These are phyloP conservation scores for Drosophila helvetica DNA, from an alignment of 2,888 invertebrate genomes.

Conservation along the genomic window DNA sequence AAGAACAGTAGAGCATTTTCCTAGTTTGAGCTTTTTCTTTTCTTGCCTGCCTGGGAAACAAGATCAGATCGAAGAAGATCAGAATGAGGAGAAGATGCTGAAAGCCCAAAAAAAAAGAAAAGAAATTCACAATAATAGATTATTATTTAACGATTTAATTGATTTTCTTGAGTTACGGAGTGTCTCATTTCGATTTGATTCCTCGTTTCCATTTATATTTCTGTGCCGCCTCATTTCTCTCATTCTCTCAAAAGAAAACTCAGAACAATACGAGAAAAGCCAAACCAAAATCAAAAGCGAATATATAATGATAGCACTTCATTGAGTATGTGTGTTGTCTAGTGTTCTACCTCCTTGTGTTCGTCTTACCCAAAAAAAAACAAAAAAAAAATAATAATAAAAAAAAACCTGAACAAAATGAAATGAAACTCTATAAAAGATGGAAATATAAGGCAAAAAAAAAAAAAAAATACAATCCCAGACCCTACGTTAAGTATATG, in stretches of 20 bases:
- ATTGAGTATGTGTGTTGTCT: slow-evolving; percentile 92
- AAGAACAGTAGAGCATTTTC: slow-evolving; percentile 42
- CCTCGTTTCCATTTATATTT: slow-evolving; percentile 47
- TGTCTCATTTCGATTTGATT: slow-evolving; percentile 16
- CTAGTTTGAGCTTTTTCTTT: slow-evolving; percentile 84
- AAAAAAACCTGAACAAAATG: slow-evolving; percentile 48
- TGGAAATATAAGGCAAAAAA: slow-evolving; percentile 23
- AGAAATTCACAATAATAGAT: slow-evolving; percentile 32
- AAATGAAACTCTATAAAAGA: slow-evolving; percentile 53
- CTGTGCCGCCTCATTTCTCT: slow-evolving; percentile 55
- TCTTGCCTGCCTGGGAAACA: slow-evolving; percentile 81
- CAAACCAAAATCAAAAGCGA: slow-evolving; percentile 78
- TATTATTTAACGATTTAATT: slow-evolving; percentile 43
- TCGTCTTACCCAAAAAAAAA: slow-evolving; percentile 88
- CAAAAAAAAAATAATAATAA: slow-evolving; percentile 48
- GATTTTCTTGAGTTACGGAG: slow-evolving; percentile 27
- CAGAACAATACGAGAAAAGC: slow-evolving; percentile 55
- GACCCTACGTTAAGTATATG: slow-evolving; percentile 28
- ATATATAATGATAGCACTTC: slow-evolving; percentile 84
- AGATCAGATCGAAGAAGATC: slow-evolving; percentile 54
- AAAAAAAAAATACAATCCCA: neutral
- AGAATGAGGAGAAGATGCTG: slow-evolving; percentile 48
- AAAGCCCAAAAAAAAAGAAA: slow-evolving; percentile 37
- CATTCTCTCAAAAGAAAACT: slow-evolving; percentile 46
- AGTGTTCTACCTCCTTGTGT: slow-evolving; percentile 95